A percentile compares a stretch with the other conserved stretches of the same genome.
phyloP scores from a whole-genome alignment of 2,797 vertebrate genomes.

The Argya squamiceps region DNA sequence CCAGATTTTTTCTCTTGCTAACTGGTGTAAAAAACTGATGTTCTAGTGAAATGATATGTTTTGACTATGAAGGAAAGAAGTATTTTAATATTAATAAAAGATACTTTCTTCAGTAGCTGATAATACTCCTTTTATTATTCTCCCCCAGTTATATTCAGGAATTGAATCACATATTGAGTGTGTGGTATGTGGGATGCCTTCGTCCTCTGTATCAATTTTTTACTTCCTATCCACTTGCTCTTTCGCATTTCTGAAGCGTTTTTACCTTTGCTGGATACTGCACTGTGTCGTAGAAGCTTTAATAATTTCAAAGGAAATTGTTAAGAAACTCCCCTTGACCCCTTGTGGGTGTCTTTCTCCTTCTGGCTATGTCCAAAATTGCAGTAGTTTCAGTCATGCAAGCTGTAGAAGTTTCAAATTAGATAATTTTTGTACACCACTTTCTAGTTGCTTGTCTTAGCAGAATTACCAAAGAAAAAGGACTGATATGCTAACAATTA shows the following conservation, averaged over 20 bases:
- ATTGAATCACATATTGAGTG: neutral
- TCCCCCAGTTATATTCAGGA: neutral
- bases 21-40: neutral
- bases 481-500: neutral
- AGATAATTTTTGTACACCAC: accelerated
- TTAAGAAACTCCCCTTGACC: neutral
- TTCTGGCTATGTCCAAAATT: neutral
- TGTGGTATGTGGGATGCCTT: neutral
- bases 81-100: neutral
- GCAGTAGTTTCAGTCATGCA: neutral
- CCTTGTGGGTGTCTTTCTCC: neutral
- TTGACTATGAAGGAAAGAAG: neutral
- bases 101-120: neutral
- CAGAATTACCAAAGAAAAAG: neutral
- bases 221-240: neutral
- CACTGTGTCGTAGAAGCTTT: neutral
- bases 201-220: neutral
- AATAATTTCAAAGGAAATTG: neutral
- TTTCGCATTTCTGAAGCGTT: neutral
- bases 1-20: neutral
- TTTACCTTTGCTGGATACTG: neutral
- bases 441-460: neutral
- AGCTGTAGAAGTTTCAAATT: neutral
- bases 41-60: neutral
- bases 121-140: neutral